Evolutionary conservation across 1,140 invertebrate genomes (phyloP).

Genomic region (Orchestia grillus): DNA sequence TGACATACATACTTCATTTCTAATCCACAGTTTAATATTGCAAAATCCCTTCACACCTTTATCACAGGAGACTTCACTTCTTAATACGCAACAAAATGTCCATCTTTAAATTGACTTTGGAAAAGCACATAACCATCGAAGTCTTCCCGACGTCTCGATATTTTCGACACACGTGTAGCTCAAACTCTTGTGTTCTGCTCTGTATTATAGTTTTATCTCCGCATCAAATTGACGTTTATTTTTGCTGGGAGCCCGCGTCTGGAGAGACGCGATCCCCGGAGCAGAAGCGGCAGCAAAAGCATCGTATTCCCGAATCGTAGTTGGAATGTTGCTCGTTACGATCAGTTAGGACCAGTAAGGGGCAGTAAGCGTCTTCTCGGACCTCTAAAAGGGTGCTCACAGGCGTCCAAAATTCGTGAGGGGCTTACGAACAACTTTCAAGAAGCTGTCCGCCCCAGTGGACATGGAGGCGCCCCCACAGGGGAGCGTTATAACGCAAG

Average conservation of each 20-base stretch:
- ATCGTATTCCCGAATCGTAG: conserved; percentile 50
- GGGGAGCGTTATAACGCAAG: background rate
- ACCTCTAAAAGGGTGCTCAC: conserved; percentile 42
- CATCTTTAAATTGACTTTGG: background rate
- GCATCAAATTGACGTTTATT: background rate
- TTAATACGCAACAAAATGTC: background rate
- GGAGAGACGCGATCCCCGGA: background rate
- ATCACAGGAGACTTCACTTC: background rate
- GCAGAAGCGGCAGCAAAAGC: conserved; percentile 9
- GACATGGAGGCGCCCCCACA: background rate
- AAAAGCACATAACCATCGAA: background rate
- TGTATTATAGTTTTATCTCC: background rate
- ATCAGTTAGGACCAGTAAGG: conserved; percentile 48
- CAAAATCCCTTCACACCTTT: background rate
- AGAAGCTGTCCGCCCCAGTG: conserved; percentile 1
- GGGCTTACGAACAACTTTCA: conserved; percentile 33
- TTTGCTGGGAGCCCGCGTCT: background rate
- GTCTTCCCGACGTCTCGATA: background rate
- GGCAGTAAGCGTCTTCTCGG: conserved; percentile 42
- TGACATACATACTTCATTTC: background rate
- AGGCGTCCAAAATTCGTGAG: conserved; percentile 24
- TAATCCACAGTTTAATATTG: background rate
- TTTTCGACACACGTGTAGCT: background rate
- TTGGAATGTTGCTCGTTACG: conserved; percentile 39
- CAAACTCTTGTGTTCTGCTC: background rate